Base-by-base conservation (phyloP, 1,140 invertebrate genomes). In the Vollenhovia emeryi region DNA sequence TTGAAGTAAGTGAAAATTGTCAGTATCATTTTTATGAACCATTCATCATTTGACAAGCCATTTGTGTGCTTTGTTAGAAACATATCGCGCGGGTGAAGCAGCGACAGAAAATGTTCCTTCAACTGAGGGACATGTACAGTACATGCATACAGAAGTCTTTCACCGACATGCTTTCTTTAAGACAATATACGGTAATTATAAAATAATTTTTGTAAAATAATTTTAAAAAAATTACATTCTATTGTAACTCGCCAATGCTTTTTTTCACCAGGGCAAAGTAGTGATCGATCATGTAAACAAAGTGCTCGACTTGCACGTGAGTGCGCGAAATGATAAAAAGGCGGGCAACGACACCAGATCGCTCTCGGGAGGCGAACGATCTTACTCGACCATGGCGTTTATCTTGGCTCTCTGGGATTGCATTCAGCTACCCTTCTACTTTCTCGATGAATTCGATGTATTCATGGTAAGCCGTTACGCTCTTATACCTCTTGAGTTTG, bases 361-460 rank as follows among this genome's bases (percentile, higher is more conserved):
- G 85, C 95, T 99, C 52, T 99, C 98, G 5, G 99, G 99, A 59
- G 99, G 99, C 11, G 99, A 99, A 95, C 96, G 98, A 57, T 99
- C 99, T 5, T 99, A 98, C 95, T 97, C 98, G 0, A 99, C 98
- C 0, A 97, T 99, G 9, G 98, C 98, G 21, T 98, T 99, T 92
- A 97, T 99, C 80, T 96, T 99, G 90, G 96, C 99, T 3, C 95
- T 99, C 15, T 99, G 99, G 99, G 97, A 98, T 57, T 97, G 97
- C 71, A 97, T 98, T 90, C 96, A 97, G 85, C 96, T 98, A 82
- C 99, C 99, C 0, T 99, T 99, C 94, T 97, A 98, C 93, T 98
- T 99, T 92, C 95, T 99, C 59, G 99, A 99, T 93, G 99, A 99
- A 95, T 99, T 99, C 94, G 99, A 99, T 94, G 99, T 99, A 0